These are phyloP conservation scores for Sciaenops ocellatus DNA, from an alignment of 2,797 vertebrate genomes.

Conservation along the genomic window DNA sequence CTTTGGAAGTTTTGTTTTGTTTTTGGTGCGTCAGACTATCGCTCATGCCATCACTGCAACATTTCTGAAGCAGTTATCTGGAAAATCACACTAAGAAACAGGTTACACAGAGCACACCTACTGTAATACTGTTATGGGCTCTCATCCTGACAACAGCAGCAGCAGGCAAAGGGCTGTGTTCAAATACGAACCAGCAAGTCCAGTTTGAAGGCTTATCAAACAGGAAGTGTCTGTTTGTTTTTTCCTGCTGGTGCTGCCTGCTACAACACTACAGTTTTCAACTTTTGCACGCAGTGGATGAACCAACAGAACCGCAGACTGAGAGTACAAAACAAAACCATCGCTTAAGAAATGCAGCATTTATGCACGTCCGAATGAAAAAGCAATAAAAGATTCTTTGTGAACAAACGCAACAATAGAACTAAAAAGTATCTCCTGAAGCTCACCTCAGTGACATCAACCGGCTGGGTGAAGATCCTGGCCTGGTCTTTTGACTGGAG, in stretches of 20 bases:
- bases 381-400: background rate
- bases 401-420: background rate
- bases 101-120: background rate
- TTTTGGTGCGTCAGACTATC: background rate
- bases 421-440: constrained; percentile 7
- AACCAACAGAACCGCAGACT: background rate
- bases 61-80: constrained; percentile 1
- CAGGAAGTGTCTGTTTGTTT: background rate
- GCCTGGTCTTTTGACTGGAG: constrained; percentile 96
- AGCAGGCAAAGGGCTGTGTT: background rate
- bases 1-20: background rate
- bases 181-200: constrained; percentile 16
- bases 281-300: background rate
- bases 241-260: background rate
- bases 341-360: background rate
- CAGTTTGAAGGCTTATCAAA: constrained; percentile 17
- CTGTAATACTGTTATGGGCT: background rate
- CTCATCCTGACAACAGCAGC: background rate
- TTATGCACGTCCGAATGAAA: background rate
- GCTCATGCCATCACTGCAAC: background rate
- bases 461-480: constrained; percentile 94
- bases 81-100: background rate
- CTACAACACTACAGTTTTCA: no score
- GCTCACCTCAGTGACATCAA: constrained; percentile 93
- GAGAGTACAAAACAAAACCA: background rate